These are phyloP conservation scores for Nanorana parkeri DNA, from an alignment of 2,113 vertebrate genomes.

Conservation along the genomic window DNA sequence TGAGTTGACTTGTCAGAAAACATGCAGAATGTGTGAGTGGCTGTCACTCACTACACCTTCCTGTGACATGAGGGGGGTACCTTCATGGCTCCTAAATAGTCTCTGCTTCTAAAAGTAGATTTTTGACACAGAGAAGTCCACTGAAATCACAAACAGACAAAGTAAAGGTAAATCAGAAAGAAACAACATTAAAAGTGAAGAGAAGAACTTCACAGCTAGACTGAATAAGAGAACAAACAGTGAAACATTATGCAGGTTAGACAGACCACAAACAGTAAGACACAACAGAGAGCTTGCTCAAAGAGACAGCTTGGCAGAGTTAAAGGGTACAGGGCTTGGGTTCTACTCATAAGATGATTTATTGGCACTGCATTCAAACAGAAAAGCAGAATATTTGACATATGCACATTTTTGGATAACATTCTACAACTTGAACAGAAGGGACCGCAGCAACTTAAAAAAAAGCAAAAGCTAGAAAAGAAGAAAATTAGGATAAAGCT, in stretches of 20 bases:
- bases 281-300: constrained; percentile 32
- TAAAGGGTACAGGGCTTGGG: neutral
- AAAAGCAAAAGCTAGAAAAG: neutral
- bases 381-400: constrained; percentile 14
- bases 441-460: neutral
- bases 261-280: constrained; percentile 47
- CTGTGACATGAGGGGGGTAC: constrained; percentile 81
- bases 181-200: constrained; percentile 59
- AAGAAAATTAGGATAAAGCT: constrained; percentile 11
- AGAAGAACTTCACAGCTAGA: constrained; percentile 64
- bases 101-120: constrained; percentile 88
- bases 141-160: constrained; percentile 97
- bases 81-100: constrained; percentile 86
- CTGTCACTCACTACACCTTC: constrained; percentile 84
- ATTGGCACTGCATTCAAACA: constrained; percentile 11
- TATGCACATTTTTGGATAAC: constrained; percentile 21
- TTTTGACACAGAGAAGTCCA: constrained; percentile 89
- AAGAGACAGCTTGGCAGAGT: constrained; percentile 10
- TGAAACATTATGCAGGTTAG: constrained; percentile 62
- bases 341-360: neutral
- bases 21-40: constrained; percentile 88
- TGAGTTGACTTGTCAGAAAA: constrained; percentile 62
- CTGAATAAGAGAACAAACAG: constrained; percentile 55
- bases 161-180: constrained; percentile 72
- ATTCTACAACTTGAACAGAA: constrained; percentile 22